phyloP scores from a whole-genome alignment of 2,888 invertebrate species.

The Diaphora mendica region DNA sequence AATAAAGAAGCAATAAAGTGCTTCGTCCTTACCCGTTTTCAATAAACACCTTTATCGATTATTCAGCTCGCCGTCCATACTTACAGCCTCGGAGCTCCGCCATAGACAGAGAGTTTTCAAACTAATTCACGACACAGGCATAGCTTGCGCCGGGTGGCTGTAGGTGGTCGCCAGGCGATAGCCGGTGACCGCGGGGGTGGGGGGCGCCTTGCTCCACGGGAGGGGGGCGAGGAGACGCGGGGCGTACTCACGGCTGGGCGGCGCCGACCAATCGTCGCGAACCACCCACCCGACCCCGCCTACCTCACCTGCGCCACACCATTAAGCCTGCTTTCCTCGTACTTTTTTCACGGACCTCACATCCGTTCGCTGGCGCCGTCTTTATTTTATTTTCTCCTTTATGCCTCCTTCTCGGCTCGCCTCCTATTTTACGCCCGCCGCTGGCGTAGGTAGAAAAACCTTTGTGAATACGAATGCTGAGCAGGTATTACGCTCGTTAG shows the following conservation, averaged over 20 bases:
- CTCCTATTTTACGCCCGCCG: conserved; percentile 85
- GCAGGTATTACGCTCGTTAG: conserved; percentile 85
- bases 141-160: conserved; percentile 82
- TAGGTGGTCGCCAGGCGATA: conserved; percentile 81
- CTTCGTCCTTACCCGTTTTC: conserved; percentile 85
- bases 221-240: conserved; percentile 60
- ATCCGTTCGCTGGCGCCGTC: conserved; percentile 84
- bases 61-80: conserved; percentile 85
- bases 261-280: conserved; percentile 82
- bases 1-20: conserved; percentile 85
- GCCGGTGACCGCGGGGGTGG: conserved; percentile 78
- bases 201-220: conserved; percentile 49
- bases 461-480: conserved; percentile 86
- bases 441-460: conserved; percentile 83
- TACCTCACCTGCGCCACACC: conserved; percentile 85
- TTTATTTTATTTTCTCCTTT: conserved; percentile 86
- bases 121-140: conserved; percentile 87
- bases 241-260: conserved; percentile 83
- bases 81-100: conserved; percentile 84
- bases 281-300: conserved; percentile 82
- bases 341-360: conserved; percentile 85
- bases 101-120: conserved; percentile 86
- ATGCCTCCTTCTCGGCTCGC: conserved; percentile 83
- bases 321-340: conserved; percentile 82
- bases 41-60: conserved; percentile 87